Evolutionary conservation across 1,140 invertebrate species (phyloP), one percentile per base, ranked within the genome.

Genomic region (Apolygus lucorum): DNA sequence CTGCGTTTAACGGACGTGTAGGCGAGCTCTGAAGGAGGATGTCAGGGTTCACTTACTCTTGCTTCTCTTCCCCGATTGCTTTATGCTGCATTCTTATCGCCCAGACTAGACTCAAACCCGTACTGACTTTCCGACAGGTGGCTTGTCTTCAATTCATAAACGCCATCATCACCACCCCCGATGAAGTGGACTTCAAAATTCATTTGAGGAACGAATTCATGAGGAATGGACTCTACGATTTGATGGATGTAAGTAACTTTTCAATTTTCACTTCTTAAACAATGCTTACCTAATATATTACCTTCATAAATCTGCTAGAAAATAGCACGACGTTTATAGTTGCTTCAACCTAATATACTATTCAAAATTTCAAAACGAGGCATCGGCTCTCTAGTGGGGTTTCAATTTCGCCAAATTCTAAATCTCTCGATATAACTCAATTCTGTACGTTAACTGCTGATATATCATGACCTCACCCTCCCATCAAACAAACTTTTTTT

Each of bases 201-300:
- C 95, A 98, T 82, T 79, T 99, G 66, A 81, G 96, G 64, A 98
- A 96, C 79, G 96, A 99, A 80, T 90, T 98, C 72, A 95, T 98
- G 89, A 85, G 95, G 68, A 89, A 88, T 70, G 95, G 95, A 21
- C 82, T 99, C 14, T 86, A 87, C 73, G 92, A 95, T 78, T 84
- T 92, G 34, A 83, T 98, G 21, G 89, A 84, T 69, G 83, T 85
- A 78, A 76, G 74, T 75, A 67, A 34, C 25, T 54, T 59, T 25
- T 63, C 28, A 2, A 34, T 2, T 67, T n/a, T n/a, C n/a, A n/a
- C n/a, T n/a, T n/a, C n/a, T n/a, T n/a, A n/a, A n/a, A n/a, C n/a
- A n/a, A n/a, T n/a, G n/a, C n/a, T n/a, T n/a, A n/a, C n/a, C n/a
- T n/a, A n/a, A n/a, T n/a, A n/a, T n/a, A n/a, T n/a, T n/a, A n/a